A percentile compares a stretch with the other conserved stretches of the same genome.
Evolutionary conservation across 2,113 vertebrate genomes (phyloP).

Genomic region (Megaptera novaeangliae): DNA sequence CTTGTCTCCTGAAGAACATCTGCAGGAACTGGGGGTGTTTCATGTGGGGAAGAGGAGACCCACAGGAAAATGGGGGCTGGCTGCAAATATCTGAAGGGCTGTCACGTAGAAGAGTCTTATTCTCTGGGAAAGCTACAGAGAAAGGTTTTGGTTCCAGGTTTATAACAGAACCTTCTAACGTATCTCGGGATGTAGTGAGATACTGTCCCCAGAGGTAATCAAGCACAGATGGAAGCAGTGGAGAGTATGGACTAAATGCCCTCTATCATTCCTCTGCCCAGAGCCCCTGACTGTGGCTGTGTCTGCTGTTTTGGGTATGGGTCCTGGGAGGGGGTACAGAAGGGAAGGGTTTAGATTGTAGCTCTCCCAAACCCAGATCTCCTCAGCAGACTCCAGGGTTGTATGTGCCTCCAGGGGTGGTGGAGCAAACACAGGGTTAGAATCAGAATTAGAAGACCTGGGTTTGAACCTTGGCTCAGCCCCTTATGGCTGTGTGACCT

Average conservation of each 20-base stretch:
- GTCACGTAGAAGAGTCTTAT: background rate
- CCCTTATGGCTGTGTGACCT: background rate
- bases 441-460: background rate
- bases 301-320: background rate
- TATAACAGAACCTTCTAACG: slow-evolving; percentile 1
- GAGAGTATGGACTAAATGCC: background rate
- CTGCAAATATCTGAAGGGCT: background rate
- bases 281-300: background rate
- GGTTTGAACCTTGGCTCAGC: background rate
- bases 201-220: background rate
- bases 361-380: background rate
- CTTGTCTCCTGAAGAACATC: background rate
- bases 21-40: background rate
- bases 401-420: background rate
- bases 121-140: background rate
- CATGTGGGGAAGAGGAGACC: background rate
- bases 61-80: background rate
- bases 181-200: background rate
- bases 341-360: background rate
- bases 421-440: background rate
- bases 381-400: background rate
- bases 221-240: background rate
- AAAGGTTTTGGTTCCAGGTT: background rate
- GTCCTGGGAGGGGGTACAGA: background rate
- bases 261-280: background rate